These are phyloP conservation scores for Drosophila emarginata DNA, from an alignment of 2,888 invertebrate species.

Conservation along the genomic window DNA sequence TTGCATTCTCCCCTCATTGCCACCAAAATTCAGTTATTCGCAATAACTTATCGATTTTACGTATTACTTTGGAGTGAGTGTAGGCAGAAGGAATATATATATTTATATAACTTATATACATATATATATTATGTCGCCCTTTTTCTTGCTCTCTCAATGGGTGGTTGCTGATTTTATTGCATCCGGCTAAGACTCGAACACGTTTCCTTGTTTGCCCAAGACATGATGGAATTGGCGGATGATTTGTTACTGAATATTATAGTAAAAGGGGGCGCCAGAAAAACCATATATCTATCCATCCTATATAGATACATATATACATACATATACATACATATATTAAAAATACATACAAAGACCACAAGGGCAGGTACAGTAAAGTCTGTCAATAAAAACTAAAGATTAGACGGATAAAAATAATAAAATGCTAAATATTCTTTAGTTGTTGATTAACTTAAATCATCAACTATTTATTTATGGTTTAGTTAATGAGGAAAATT, in stretches of 20 bases:
- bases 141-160: neutral
- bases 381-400: no score
- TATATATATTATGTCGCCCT: neutral
- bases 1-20: slow-evolving; percentile 25
- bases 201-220: neutral
- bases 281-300: neutral
- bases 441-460: no score
- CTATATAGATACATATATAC: neutral
- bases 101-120: neutral
- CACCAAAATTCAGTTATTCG: slow-evolving; percentile 51
- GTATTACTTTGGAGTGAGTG: neutral
- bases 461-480: no score
- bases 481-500: no score
- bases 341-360: no score
- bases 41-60: slow-evolving; percentile 56
- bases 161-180: slow-evolving; percentile 4
- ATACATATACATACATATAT: no score
- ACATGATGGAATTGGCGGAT: neutral
- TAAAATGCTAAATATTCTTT: no score
- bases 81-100: neutral
- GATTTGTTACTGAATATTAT: neutral
- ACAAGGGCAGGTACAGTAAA: no score
- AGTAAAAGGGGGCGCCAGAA: neutral
- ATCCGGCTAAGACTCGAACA: neutral
- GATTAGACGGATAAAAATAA: no score